phyloP scores from a whole-genome alignment of 1,140 invertebrate species.

The Diploscapter pachys region DNA sequence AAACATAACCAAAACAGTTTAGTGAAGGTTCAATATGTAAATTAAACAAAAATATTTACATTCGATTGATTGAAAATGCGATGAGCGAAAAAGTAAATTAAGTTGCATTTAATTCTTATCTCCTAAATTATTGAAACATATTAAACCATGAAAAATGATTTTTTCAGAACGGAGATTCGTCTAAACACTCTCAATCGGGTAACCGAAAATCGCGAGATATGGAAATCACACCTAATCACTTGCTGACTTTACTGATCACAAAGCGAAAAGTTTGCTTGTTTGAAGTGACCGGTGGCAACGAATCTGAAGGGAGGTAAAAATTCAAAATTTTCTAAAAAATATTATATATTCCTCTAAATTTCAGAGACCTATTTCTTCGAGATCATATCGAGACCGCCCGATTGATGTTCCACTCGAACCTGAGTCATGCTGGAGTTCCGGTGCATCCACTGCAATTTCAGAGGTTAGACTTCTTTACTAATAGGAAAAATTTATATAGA shows the following conservation, averaged over 20 bases:
- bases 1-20: neutral
- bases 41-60: neutral
- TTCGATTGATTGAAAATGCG: neutral
- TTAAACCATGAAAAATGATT: neutral
- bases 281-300: conserved; percentile 32
- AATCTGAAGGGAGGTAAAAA: conserved; percentile 15
- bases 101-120: too few species aligned
- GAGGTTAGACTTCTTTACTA: neutral
- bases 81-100: neutral
- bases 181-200: neutral
- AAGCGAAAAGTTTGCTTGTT: conserved; percentile 41
- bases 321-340: conserved; percentile 3
- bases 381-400: conserved; percentile 42
- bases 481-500: neutral
- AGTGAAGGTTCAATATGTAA: neutral
- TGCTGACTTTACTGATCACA: conserved; percentile 40
- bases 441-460: conserved; percentile 59
- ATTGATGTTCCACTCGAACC: conserved; percentile 47
- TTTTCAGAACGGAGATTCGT: conserved; percentile 10
- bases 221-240: conserved; percentile 36
- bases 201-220: conserved; percentile 18
- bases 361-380: conserved; percentile 14
- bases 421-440: conserved; percentile 54
- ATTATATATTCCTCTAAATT: neutral
- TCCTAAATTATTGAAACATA: too few species aligned